Percentiles rank a stretch among this genome's conserved stretches.
phyloP scores from a whole-genome alignment of 2,113 vertebrate species.

The Vidua macroura region DNA sequence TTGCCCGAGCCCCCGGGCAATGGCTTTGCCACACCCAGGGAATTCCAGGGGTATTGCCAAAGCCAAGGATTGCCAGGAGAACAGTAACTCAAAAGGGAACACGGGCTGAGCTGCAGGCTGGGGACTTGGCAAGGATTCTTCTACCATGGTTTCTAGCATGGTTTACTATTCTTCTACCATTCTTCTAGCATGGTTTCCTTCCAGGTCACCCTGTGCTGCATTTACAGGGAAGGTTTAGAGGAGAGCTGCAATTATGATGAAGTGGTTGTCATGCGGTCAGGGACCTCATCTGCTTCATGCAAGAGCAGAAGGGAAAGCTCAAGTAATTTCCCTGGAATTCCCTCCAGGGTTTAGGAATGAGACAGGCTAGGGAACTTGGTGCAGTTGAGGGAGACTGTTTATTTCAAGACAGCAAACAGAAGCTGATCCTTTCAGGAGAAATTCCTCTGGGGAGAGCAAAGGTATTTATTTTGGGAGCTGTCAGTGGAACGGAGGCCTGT shows the following conservation, averaged over 20 bases:
- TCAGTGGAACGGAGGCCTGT: not conserved
- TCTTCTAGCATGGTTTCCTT: not conserved
- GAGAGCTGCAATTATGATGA: not conserved
- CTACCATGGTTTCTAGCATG: no score
- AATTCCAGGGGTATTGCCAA: not conserved
- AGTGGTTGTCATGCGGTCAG: not conserved
- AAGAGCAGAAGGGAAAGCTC: not conserved
- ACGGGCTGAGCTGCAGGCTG: not conserved
- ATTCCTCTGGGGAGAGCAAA: not conserved
- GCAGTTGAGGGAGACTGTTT: not conserved
- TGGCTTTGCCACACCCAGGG: not conserved
- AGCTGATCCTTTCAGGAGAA: not conserved
- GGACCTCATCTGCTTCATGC: not conserved
- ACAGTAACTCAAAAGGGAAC: not conserved
- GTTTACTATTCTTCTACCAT: no score
- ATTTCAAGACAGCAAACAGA: not conserved
- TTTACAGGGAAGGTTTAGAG: not conserved
- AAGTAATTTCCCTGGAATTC: not conserved
- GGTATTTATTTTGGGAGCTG: not conserved
- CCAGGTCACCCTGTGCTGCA: not conserved
- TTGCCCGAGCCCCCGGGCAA: not conserved
- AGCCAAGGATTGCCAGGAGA: not conserved
- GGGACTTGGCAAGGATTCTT: not conserved
- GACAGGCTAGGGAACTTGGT: not conserved
- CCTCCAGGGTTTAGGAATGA: not conserved